A percentile compares a stretch with the other conserved stretches of the same genome.
phyloP scores from a whole-genome alignment of 2,113 vertebrate species.

The Onychostruthus taczanowskii region DNA sequence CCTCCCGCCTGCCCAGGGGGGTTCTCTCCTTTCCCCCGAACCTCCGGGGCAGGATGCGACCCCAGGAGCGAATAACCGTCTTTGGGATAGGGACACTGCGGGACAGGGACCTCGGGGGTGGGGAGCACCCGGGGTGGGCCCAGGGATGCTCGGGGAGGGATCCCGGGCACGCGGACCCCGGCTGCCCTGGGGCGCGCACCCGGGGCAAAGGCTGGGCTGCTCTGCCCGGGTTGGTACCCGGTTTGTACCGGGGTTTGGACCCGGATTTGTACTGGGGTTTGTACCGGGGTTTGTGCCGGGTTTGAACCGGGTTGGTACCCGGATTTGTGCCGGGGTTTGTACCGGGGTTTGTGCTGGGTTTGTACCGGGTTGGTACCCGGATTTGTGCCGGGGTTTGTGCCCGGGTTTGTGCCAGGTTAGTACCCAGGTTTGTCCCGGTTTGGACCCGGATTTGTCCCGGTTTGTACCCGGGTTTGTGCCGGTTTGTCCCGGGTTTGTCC shows the following conservation, averaged over 20 bases:
- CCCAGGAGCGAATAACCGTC: background rate
- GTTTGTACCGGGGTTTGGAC: background rate
- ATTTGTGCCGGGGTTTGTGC: background rate
- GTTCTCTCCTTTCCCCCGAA: no score
- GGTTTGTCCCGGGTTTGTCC: no score
- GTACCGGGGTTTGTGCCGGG: background rate
- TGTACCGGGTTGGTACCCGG: background rate
- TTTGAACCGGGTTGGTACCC: no score
- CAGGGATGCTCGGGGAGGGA: background rate
- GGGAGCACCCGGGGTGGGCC: background rate
- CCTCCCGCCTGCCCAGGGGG: background rate
- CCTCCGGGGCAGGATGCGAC: background rate
- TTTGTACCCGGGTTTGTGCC: background rate
- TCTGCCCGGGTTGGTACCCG: no score
- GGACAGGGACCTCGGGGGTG: background rate
- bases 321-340: background rate
- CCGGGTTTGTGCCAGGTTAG: no score
- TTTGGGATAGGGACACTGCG: background rate
- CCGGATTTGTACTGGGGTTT: background rate
- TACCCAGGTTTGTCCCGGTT: background rate
- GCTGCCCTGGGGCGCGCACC: background rate
- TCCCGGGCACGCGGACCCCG: background rate
- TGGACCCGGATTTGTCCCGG: background rate
- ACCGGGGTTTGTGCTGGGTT: no score
- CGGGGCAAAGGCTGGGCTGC: no score